These are phyloP conservation scores for Apoda limacodes DNA, from an alignment of 2,888 invertebrate genomes.

Conservation along the genomic window DNA sequence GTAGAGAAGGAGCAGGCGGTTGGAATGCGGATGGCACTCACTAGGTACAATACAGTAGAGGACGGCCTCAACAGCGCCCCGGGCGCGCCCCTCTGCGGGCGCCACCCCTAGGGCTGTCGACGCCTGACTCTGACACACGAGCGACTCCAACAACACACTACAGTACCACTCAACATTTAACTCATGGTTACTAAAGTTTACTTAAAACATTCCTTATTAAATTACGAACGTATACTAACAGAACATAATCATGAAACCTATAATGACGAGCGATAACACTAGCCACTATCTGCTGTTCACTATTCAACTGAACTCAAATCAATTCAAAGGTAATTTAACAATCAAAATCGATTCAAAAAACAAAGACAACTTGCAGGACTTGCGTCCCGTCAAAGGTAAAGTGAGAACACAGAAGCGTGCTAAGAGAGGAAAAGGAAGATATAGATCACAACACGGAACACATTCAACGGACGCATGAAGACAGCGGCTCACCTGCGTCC, in stretches of 20 bases:
- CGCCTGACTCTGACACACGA: conserved; percentile 55
- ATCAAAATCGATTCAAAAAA: conserved; percentile 66
- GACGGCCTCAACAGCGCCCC: conserved; percentile 25
- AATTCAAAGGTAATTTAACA: conserved; percentile 60
- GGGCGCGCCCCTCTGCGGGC: conserved; percentile 24
- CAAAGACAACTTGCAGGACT: conserved; percentile 64
- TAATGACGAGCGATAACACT: conserved; percentile 67
- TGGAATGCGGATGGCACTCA: conserved; percentile 29
- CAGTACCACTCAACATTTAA: conserved; percentile 68
- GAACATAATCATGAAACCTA: conserved; percentile 67
- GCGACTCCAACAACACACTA: conserved; percentile 62
- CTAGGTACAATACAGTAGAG: conserved; percentile 25
- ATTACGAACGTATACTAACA: conserved; percentile 62
- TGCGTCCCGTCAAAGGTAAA: conserved; percentile 65
- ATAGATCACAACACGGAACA: conserved; percentile 70
- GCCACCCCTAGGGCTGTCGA: conserved; percentile 34
- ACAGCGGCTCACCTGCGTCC: conserved; percentile 97
- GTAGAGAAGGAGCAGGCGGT: conserved; percentile 31
- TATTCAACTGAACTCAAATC: conserved; percentile 65
- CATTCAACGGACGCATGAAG: conserved; percentile 69
- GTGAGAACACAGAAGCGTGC: conserved; percentile 73
- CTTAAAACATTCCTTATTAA: conserved; percentile 56
- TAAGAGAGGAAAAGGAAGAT: conserved; percentile 69
- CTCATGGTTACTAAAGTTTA: conserved; percentile 64
- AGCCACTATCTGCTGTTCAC: conserved; percentile 69